These are phyloP conservation scores for Dryadula phaetusa DNA, from an alignment of 2,888 invertebrate genomes.

Conservation along the genomic window DNA sequence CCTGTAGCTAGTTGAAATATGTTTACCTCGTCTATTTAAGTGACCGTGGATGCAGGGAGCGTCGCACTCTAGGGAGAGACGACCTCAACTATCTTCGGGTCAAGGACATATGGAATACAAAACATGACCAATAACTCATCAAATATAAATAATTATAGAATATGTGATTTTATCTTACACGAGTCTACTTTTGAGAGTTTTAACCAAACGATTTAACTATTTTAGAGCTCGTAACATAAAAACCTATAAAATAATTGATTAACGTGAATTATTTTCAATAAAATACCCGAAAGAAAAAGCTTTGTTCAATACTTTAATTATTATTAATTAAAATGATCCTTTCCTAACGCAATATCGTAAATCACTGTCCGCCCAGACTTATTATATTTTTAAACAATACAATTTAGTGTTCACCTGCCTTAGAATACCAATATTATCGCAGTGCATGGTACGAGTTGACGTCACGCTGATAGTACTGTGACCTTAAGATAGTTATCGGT, in stretches of 20 bases:
- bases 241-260: too few species aligned
- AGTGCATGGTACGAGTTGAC: conserved; percentile 63
- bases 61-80: conserved; percentile 61
- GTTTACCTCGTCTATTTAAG: conserved; percentile 78
- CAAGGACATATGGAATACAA: conserved; percentile 51
- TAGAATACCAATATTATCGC: conserved; percentile 56
- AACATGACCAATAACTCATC: conserved; percentile 37
- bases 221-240: too few species aligned
- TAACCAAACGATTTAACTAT: conserved; percentile 14
- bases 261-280: too few species aligned
- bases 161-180: conserved; percentile 28
- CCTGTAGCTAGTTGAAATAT: conserved; percentile 52
- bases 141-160: conserved; percentile 21
- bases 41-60: conserved; percentile 65
- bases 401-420: conserved; percentile 56
- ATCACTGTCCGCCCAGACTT: not conserved
- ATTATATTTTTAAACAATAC: not conserved
- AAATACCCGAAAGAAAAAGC: too few species aligned
- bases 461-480: conserved; percentile 75
- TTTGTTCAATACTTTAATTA: too few species aligned
- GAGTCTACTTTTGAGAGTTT: conserved; percentile 29
- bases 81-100: conserved; percentile 52
- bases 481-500: conserved; percentile 83
- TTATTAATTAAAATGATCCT: too few species aligned
- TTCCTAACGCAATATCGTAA: too few species aligned